phyloP scores from a whole-genome alignment of 2,797 vertebrate species.

The Galagoides demidoff region DNA sequence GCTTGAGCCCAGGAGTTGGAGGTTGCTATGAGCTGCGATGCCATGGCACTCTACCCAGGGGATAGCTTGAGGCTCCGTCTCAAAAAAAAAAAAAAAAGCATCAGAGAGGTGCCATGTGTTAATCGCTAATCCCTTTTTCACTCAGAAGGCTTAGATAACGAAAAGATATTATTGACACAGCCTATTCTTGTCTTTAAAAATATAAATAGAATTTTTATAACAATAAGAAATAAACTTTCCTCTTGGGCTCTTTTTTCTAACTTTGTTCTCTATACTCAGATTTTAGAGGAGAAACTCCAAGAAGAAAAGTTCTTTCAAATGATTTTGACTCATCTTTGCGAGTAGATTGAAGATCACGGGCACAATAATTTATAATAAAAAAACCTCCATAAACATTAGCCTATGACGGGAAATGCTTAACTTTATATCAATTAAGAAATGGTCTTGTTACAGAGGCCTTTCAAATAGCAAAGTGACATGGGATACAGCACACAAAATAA shows the following conservation, averaged over 20 bases:
- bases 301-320: not conserved
- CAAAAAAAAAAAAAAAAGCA: too few relatives aligned
- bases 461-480: constrained; percentile 29
- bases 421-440: constrained; percentile 54
- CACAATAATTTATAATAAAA: constrained; percentile 49
- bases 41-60: too few relatives aligned
- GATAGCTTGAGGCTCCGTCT: too few relatives aligned
- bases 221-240: not conserved
- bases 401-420: constrained; percentile 45
- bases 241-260: not conserved
- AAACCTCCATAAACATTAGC: constrained; percentile 34
- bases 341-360: not conserved
- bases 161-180: constrained; percentile 34
- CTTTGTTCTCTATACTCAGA: constrained; percentile 14
- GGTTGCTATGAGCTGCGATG: too few relatives aligned
- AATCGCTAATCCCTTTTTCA: constrained; percentile 45
- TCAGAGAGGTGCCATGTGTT: constrained; percentile 52
- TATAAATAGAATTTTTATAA: constrained; percentile 38
- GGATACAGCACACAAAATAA: not conserved
- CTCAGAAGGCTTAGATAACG: constrained; percentile 19
- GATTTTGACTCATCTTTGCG: not conserved
- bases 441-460: constrained; percentile 47
- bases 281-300: constrained; percentile 1
- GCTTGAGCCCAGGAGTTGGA: too few relatives aligned
- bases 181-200: not conserved